Evolutionary conservation across 2,888 invertebrate genomes (phyloP), one percentile per base, ranked within the genome.

Genomic region (Pyrrhosoma nymphula): DNA sequence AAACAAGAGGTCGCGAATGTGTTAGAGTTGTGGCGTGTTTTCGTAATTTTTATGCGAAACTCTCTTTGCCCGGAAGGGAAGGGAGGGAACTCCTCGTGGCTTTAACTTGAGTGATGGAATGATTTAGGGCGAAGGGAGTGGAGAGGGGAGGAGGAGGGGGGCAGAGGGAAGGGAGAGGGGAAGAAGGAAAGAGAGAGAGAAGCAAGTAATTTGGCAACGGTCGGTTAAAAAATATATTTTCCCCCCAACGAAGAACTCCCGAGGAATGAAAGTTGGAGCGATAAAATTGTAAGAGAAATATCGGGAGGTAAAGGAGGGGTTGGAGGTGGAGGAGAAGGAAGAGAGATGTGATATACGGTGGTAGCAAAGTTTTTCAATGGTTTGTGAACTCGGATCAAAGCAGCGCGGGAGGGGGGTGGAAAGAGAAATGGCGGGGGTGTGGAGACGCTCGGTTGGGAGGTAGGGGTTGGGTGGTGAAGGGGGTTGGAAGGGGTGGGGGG

Each of bases 141-240:
- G 10, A n/a, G 47, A 4, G 47, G 47, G 8, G 8, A 8, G 47
- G n/a, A 23, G 12, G n/a, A 10, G 12, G 6, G n/a, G 69, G 26
- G 69, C 8, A n/a, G n/a, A n/a, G 47, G 47, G 8, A 8, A 47
- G 47, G n/a, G n/a, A n/a, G 69, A n/a, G 12, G 6, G 69, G n/a
- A n/a, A 4, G 60, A 60, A 60, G 16, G 47, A 60, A 82, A 16
- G 30, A 18, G 35, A 30, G n/a, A 93, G 75, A 8, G 26, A 75
- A 55, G 69, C 82, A 69, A 93, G 75, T 69, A 75, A 93, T 93
- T 93, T 93, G 93, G 93, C 69, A 75, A 55, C 69, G 60, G 93
- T 69, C 82, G 47, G 93, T 75, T 30, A 35, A 82, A 82, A 82
- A 82, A 82, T 35, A 82, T 82, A 82, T 82, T 82, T n/a, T 39